Conservation (phyloP, 1,140 invertebrate species). For the Harlomillsia oculata region DNA sequence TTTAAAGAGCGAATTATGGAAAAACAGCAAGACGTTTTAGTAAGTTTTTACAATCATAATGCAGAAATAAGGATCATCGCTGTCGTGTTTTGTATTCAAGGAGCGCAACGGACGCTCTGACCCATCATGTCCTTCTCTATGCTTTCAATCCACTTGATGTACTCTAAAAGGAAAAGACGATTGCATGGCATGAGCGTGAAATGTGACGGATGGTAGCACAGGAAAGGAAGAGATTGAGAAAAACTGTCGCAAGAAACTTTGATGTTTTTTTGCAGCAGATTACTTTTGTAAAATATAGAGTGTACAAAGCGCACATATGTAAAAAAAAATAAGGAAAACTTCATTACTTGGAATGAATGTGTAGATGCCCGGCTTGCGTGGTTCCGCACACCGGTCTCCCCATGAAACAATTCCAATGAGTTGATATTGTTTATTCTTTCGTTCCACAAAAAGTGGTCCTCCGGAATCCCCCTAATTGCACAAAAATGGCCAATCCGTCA, state of each 20-base stretch:
- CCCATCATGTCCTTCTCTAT: background rate
- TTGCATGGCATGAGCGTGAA: no score
- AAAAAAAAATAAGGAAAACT: background rate
- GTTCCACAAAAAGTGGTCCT: slow-evolving; percentile 16
- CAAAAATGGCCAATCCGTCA: no score
- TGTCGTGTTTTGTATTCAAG: no score
- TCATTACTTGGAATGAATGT: slow-evolving; percentile 18
- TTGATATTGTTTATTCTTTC: background rate
- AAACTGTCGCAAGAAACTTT: no score
- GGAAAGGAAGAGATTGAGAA: no score
- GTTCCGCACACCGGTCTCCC: slow-evolving; percentile 15
- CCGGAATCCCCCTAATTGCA: slow-evolving; percentile 24
- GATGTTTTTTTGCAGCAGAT: no score
- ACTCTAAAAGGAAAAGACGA: slow-evolving; percentile 3
- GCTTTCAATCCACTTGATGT: slow-evolving; percentile 1
- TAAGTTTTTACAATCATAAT: no score
- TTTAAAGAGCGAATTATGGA: no score
- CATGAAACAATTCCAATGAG: slow-evolving; percentile 19
- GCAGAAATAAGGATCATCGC: no score
- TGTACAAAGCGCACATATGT: background rate
- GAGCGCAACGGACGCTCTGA: background rate
- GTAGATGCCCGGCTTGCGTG: slow-evolving; percentile 16
- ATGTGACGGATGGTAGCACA: background rate
- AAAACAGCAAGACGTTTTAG: no score
- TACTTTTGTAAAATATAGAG: no score